Base-by-base conservation (phyloP, 2,113 vertebrate species). In the Zootoca vivipara region DNA sequence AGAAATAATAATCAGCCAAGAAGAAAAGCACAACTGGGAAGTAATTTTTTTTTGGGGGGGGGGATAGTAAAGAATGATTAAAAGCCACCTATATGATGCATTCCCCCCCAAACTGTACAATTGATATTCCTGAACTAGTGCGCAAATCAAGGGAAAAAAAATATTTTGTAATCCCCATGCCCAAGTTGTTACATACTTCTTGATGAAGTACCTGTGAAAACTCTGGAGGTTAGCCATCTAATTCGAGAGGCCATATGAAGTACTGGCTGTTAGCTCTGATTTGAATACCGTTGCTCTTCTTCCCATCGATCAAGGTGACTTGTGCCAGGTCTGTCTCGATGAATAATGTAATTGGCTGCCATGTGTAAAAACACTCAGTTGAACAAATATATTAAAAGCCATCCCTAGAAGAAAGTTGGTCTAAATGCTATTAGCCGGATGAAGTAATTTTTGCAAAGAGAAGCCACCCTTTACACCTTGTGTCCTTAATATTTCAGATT, bases 401-500 rank as follows among this genome's bases (percentile, higher is more conserved):
- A 79, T 87, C 30, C 2, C 52, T 20, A 15, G 15, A 92, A 88
- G 46, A 86, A 88, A 92, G 28, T 86, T 18, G 0, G 65, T 16
- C 65, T 78, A 58, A 22, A 81, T 90, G 73, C 46, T 3, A 91
- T 70, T 92, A 91, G 16, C 69, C 0, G 28, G 92, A 5, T 38
- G 86, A 62, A 92, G 85, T 85, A 92, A 90, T 85, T 89, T 72
- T 64, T 40, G 74, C 74, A 9, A 64, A 87, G 35, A 64, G 89
- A 93, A 90, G 0, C 28, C 5, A 84, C 6, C 20, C 93, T 58
- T 87, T 72, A 79, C 89, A 87, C 90, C 82, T 88, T 8, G 46
- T 84, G 3, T 30, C 79, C 78, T 85, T 75, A 90, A 30, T 33
- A 75, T 40, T 93, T 90, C 72, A 64, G 1, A 72, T 85, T 4